Evolutionary conservation across 1,140 invertebrate genomes (phyloP).

Genomic region (Caerostris darwini): DNA sequence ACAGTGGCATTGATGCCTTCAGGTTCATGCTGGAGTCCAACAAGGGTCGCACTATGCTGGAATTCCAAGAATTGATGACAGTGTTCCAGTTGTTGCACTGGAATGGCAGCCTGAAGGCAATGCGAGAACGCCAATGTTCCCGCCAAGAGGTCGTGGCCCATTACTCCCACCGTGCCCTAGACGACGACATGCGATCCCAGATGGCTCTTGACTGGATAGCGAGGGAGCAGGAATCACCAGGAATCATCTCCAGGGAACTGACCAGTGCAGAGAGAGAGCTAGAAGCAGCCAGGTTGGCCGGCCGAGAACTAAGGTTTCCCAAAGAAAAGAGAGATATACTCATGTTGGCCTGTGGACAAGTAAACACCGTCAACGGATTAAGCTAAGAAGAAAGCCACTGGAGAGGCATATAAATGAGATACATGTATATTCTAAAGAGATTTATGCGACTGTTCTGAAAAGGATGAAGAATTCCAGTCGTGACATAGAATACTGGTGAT

Average conservation of each 20-base stretch:
- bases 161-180: slow-evolving; percentile 92
- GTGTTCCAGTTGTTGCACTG: slow-evolving; percentile 97
- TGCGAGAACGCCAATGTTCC: slow-evolving; percentile 96
- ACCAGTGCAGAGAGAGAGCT: slow-evolving; percentile 92
- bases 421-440: slow-evolving; percentile 3
- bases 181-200: slow-evolving; percentile 97
- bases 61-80: slow-evolving; percentile 98
- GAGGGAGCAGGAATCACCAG: slow-evolving; percentile 89
- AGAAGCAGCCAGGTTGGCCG: slow-evolving; percentile 93
- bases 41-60: slow-evolving; percentile 95
- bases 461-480: neutral
- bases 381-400: slow-evolving; percentile 41
- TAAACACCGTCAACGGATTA: slow-evolving; percentile 80
- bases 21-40: slow-evolving; percentile 97
- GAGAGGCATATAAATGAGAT: neutral
- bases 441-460: slow-evolving; percentile 8
- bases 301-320: slow-evolving; percentile 94
- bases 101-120: slow-evolving; percentile 94
- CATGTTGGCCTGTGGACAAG: slow-evolving; percentile 91
- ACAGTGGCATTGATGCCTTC: slow-evolving; percentile 92
- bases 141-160: slow-evolving; percentile 96
- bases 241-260: slow-evolving; percentile 90
- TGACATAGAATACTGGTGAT: neutral
- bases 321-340: slow-evolving; percentile 98
- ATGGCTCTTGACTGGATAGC: slow-evolving; percentile 98